A percentile compares a stretch with the other conserved stretches of the same genome.
phyloP scores from a whole-genome alignment of 2,113 vertebrate species.

The Macroglossus sobrinus region DNA sequence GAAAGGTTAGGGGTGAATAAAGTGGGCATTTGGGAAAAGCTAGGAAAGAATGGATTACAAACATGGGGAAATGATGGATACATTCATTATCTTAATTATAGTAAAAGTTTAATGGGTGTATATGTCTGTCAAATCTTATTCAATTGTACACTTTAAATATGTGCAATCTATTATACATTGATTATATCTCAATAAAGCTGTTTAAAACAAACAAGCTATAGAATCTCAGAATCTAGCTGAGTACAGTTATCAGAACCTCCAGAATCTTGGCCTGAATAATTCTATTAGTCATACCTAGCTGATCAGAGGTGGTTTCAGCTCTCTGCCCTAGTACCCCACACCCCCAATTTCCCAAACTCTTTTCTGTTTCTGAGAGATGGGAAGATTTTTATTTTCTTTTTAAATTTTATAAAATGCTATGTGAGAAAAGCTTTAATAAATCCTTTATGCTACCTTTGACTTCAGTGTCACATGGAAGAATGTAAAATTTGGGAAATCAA shows the following conservation, averaged over 20 bases:
- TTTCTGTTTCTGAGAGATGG: neutral
- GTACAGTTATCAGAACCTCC: neutral
- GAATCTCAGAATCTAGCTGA: neutral
- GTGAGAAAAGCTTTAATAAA: neutral
- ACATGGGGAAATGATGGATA: neutral
- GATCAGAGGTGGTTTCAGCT: neutral
- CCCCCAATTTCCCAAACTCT: neutral
- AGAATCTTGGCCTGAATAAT: neutral
- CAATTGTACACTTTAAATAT: neutral
- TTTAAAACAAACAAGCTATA: neutral
- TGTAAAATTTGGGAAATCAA: neutral
- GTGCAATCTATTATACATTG: neutral
- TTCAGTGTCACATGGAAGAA: neutral
- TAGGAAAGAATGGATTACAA: neutral
- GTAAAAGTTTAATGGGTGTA: neutral
- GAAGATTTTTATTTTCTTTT: neutral
- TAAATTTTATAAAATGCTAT: neutral
- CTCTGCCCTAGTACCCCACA: rapidly evolving
- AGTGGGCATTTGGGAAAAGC: neutral
- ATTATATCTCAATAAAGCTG: neutral
- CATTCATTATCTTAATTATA: neutral
- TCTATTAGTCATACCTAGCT: neutral
- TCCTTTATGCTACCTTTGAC: neutral
- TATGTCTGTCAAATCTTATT: neutral
- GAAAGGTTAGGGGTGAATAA: neutral